Evolutionary conservation across 2,797 vertebrate species (phyloP), one percentile per base, ranked within the genome.

Genomic region (Apogon talboti): DNA sequence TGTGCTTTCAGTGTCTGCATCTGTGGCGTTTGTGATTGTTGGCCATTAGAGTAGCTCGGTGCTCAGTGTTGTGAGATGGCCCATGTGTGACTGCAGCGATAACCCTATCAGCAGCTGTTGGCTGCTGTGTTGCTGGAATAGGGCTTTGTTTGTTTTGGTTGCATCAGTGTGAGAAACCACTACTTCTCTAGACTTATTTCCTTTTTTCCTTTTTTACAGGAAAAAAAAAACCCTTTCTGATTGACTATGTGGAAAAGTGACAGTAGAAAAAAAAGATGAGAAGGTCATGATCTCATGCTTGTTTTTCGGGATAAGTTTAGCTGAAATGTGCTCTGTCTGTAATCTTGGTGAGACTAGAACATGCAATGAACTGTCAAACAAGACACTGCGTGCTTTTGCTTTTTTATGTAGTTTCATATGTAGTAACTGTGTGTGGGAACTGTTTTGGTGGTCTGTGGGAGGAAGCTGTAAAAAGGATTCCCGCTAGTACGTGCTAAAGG

Each of bases 111-210:
- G 80, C 58, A 19, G 55, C 81, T 67, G 62, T 19, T 65, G 65
- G 79, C 74, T 85, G 76, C 67, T 33, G 59, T 43, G 63, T 59
- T 71, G 80, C 68, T 49, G 48, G 46, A 75, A 74, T 35, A 1
- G 47, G 33, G 37, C 66, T 81, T 83, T 90, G 87, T 89, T 89
- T 87, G 86, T 90, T 90, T 90, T 85, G 76, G 73, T 89, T 85
- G 65, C 66, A 69, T 53, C 78, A 70, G 75, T 82, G 78, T 88
- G 84, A 85, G 86, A 90, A 57, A 89, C 71, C 68, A 73, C 53
- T 45, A 76, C 74, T 87, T 74, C 64, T 73, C 60, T 74, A 65
- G 71, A 53, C 59, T 13, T 19, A 35, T 10, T 35, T 35, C 33
- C 33, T 35, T 35, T 64, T 79, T 70, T 62, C 74, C 55, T 59